Base-by-base conservation (phyloP, 1,140 invertebrate species). In the Tetragnatha versicolor region DNA sequence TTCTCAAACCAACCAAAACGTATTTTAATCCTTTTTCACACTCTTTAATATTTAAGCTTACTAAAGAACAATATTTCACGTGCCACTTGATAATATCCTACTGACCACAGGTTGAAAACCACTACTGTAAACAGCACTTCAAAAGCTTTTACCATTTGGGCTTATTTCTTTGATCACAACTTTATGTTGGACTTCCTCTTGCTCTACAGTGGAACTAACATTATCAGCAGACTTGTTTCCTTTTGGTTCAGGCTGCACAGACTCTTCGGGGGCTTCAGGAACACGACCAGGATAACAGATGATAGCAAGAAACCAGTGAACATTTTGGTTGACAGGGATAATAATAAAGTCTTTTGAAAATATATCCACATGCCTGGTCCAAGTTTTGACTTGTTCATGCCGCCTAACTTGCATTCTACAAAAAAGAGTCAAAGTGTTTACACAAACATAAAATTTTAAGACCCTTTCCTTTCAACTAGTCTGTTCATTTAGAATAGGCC, bases 271-370 rank as follows among this genome's bases (percentile, higher is more conserved):
- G 37, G 25, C 20, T 35, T 81, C 47, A 91, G 89, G 87, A 25
- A 90, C 90, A 58, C 95, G 86, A 33, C 92, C 92, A 68, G 96
- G 95, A 85, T 93, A 98, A 87, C 96, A 98, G 63, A 99, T 94
- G 53, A 99, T 95, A 2, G 95, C 96, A 80, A 99, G 88, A 87
- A 97, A 98, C 97, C 97, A 99, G 89, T 99, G 97, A 35, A 89
- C 88, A 82, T 95, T 94, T 89, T 98, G 95, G 89, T 98, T 98
- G 47, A 99, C 98, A 81, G 97, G 97, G 85, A 99, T 93, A 81
- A 99, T 90, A 66, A 99, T 91, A 85, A 93, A 99, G 86, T 99
- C 97, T 89, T 98, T 98, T 60, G 94, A 90, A 87, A 99, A 99
- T 63, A 99, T 91, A 86, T 99, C 94, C 0, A 98, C 93, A 86